These are phyloP conservation scores for Nasonia vitripennis DNA, from an alignment of 1,140 invertebrate species.

Conservation along the genomic window DNA sequence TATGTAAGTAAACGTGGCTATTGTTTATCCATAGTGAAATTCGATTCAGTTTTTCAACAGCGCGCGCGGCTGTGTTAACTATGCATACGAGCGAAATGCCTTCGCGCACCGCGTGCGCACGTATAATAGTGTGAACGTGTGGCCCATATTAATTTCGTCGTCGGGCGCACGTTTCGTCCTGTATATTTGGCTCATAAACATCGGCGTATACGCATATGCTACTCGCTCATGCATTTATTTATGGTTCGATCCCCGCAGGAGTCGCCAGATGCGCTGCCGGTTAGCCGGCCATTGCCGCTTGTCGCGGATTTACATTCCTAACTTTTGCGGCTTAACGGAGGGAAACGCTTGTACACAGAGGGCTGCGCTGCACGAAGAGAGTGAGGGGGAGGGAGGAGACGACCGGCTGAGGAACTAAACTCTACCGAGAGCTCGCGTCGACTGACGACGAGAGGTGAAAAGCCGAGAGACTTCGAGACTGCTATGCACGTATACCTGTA, in stretches of 20 bases:
- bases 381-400: not conserved
- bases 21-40: too few relatives aligned
- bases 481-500: not conserved
- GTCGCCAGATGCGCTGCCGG: slow-evolving; percentile 52
- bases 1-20: too few relatives aligned
- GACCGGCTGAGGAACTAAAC: slow-evolving; percentile 22
- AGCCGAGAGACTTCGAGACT: not conserved
- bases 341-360: slow-evolving; percentile 56
- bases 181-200: not conserved
- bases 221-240: slow-evolving; percentile 66
- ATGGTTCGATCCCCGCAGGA: slow-evolving; percentile 55
- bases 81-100: too few relatives aligned
- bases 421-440: not conserved
- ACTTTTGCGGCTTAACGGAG: slow-evolving; percentile 66
- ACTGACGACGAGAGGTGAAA: not conserved
- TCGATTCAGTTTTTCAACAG: too few relatives aligned
- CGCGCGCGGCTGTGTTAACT: too few relatives aligned
- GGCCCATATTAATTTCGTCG: too few relatives aligned
- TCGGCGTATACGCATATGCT: not conserved
- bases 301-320: slow-evolving; percentile 67
- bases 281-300: slow-evolving; percentile 57
- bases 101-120: too few relatives aligned
- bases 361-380: not conserved
- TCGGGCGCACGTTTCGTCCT: not conserved
- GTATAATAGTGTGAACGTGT: too few relatives aligned